Conservation (phyloP, 1,140 invertebrate genomes). For the Zaprionus ghesquierei region DNA sequence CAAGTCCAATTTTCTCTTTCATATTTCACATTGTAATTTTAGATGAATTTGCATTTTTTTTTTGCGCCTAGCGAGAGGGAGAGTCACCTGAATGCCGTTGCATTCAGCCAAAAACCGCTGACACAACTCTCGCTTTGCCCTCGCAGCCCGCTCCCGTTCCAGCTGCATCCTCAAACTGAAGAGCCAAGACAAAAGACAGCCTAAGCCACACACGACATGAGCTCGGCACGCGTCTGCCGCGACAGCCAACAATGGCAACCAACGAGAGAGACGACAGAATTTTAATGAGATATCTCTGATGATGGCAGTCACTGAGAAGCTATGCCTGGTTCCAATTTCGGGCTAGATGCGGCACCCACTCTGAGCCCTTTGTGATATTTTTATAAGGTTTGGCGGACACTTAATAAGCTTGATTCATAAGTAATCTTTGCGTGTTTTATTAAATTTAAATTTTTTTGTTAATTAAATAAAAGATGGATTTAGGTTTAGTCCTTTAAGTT, state of each 20-base stretch:
- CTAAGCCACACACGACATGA: slow-evolving; percentile 38
- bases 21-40: slow-evolving; percentile 67
- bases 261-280: slow-evolving; percentile 53
- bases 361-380: background rate
- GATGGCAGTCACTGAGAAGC: slow-evolving; percentile 23
- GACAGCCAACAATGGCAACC: slow-evolving; percentile 32
- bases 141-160: background rate
- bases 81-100: slow-evolving; percentile 44
- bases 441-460: background rate
- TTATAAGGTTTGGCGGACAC: background rate
- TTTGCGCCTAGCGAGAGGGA: background rate
- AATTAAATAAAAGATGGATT: background rate
- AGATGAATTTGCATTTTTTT: slow-evolving; percentile 40
- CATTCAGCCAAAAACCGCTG: slow-evolving; percentile 56
- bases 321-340: slow-evolving; percentile 47
- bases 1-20: slow-evolving; percentile 34
- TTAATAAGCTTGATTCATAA: background rate
- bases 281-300: slow-evolving; percentile 71
- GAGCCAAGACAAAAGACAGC: slow-evolving; percentile 37
- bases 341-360: background rate
- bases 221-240: slow-evolving; percentile 24
- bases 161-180: slow-evolving; percentile 8
- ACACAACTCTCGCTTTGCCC: slow-evolving; percentile 33
- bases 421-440: background rate
- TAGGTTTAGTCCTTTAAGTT: no score